A percentile compares a stretch with the other conserved stretches of the same genome.
These are phyloP conservation scores for Eurytoma californica DNA, from an alignment of 2,888 invertebrate species.

Conservation along the genomic window DNA sequence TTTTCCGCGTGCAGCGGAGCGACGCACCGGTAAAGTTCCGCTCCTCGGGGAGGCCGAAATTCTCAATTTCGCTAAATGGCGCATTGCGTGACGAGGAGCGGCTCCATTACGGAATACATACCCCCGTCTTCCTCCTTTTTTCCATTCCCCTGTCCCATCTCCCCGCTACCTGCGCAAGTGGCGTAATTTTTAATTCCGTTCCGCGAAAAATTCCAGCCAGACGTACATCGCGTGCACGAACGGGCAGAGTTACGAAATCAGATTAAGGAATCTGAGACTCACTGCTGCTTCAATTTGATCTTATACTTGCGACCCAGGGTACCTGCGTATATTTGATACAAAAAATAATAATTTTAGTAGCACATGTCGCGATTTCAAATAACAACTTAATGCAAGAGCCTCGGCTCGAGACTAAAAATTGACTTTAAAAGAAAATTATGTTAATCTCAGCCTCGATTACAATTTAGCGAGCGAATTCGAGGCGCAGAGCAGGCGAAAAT, in stretches of 20 bases:
- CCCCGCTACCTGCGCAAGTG: constrained; percentile 21
- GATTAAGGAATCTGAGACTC: constrained; percentile 26
- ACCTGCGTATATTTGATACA: too few relatives aligned
- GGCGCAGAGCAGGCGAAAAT: too few relatives aligned
- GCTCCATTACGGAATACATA: constrained; percentile 54
- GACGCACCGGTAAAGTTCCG: constrained; percentile 1
- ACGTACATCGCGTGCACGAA: neutral
- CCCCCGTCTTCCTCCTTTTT: constrained; percentile 1
- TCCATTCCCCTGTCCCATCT: neutral
- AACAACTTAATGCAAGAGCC: too few relatives aligned
- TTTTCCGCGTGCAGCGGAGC: neutral
- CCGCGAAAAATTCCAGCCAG: constrained; percentile 26
- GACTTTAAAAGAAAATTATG: too few relatives aligned
- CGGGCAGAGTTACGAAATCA: constrained; percentile 11
- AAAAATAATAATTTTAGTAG: too few relatives aligned
- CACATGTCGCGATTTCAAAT: too few relatives aligned
- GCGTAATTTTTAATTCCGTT: constrained; percentile 54
- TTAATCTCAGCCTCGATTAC: too few relatives aligned
- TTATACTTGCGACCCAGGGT: too few relatives aligned
- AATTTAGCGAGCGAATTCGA: too few relatives aligned
- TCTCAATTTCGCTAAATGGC: constrained; percentile 58
- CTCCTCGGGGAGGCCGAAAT: constrained; percentile 31
- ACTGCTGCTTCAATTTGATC: constrained; percentile 18
- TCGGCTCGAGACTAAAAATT: too few relatives aligned
- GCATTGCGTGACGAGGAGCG: constrained; percentile 58